Percentiles rank a stretch among this genome's conserved stretches.
These are phyloP conservation scores for Drosophila gaucha DNA, from an alignment of 2,888 invertebrate genomes.

Conservation along the genomic window DNA sequence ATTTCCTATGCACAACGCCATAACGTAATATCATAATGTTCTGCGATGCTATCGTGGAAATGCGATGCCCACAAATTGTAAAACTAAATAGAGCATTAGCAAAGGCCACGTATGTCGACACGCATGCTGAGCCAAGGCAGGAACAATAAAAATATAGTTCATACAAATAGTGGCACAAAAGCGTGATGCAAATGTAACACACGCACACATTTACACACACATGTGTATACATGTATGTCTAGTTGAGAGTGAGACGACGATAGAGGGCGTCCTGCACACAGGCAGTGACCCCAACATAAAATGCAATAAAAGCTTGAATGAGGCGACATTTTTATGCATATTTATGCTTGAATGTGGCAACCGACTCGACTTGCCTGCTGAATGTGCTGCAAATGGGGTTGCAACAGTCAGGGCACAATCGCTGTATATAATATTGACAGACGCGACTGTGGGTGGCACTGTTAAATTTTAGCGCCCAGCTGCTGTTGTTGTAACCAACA, in stretches of 20 bases:
- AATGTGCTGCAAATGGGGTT: conserved; percentile 13
- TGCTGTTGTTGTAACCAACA: conserved; percentile 23
- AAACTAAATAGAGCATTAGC: conserved; percentile 62
- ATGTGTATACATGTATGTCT: too few species aligned
- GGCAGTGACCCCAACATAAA: conserved; percentile 56
- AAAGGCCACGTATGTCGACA: conserved; percentile 22
- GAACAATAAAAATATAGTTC: conserved; percentile 43
- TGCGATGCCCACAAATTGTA: conserved; percentile 40
- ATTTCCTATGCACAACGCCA: conserved; percentile 58
- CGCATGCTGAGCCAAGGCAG: conserved; percentile 19
- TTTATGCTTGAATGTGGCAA: conserved; percentile 56
- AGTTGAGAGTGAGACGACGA: conserved; percentile 5
- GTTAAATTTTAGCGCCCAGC: conserved; percentile 58
- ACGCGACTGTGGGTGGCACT: conserved; percentile 46
- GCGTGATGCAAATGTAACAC: conserved; percentile 28
- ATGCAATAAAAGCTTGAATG: conserved; percentile 66
- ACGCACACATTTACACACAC: background rate
- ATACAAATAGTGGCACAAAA: conserved; percentile 24
- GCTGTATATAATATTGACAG: conserved; percentile 42
- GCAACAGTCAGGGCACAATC: conserved; percentile 3
- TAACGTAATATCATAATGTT: conserved; percentile 56
- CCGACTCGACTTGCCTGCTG: conserved; percentile 20
- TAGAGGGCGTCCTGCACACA: conserved; percentile 24
- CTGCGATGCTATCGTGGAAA: conserved; percentile 55
- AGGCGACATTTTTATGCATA: conserved; percentile 74